These are phyloP conservation scores for Neomonachus schauinslandi DNA, from an alignment of 2,113 vertebrate genomes.

Conservation along the genomic window DNA sequence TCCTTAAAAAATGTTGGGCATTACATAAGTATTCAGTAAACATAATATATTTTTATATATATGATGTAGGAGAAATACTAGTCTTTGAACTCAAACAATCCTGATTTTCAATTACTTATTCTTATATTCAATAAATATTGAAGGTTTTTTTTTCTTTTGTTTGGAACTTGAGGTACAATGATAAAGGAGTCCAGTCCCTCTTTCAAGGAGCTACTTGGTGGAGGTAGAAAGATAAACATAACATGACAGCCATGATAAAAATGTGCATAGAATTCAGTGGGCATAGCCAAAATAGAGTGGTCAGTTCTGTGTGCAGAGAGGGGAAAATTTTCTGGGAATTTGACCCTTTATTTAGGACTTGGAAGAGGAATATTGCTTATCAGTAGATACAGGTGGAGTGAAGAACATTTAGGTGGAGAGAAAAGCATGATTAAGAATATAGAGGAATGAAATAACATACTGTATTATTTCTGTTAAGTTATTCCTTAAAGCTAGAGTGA, in stretches of 20 bases:
- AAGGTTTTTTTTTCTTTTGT: background rate
- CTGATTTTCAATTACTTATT: background rate
- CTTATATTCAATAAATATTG: background rate
- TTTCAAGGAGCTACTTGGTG: background rate
- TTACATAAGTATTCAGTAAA: background rate
- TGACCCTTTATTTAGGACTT: background rate
- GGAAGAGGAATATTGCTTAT: background rate
- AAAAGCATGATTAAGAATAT: background rate
- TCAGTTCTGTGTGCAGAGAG: background rate
- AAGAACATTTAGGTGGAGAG: background rate
- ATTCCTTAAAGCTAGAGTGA: background rate
- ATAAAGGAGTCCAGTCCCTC: background rate
- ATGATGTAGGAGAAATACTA: background rate
- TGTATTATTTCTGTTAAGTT: background rate
- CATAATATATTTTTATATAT: background rate
- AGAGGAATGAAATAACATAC: background rate
- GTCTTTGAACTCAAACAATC: background rate
- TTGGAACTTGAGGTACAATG: background rate
- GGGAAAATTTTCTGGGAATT: background rate
- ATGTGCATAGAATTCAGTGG: background rate
- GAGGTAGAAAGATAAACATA: background rate
- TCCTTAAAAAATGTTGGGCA: background rate
- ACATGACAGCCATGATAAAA: background rate
- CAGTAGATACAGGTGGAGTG: background rate
- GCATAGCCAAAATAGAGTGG: background rate